Conservation (phyloP, 2,888 invertebrate species). For the Sphaerophoria taeniata region DNA sequence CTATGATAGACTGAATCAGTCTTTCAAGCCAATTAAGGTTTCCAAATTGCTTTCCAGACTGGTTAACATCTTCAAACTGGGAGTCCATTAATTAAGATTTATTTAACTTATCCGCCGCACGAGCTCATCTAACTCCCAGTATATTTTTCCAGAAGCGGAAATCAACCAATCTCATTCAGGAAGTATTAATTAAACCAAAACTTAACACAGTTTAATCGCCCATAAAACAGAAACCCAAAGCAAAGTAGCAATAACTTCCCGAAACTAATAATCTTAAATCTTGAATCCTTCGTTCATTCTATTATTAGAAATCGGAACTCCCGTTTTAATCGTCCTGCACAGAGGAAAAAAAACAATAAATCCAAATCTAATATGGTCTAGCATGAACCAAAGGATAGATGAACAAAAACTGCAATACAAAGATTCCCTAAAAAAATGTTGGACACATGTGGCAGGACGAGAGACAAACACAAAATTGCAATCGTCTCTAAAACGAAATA, state of each 20-base stretch:
- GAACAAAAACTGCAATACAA: neutral
- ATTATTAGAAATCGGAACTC: constrained; percentile 1
- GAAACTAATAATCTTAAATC: constrained; percentile 33
- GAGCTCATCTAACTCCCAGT: neutral
- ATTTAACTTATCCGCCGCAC: neutral
- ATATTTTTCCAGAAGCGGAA: constrained; percentile 13
- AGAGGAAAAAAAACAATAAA: constrained; percentile 54
- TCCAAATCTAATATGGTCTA: constrained; percentile 55
- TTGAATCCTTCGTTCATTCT: neutral
- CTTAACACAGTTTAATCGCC: neutral
- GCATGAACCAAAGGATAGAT: constrained; percentile 38
- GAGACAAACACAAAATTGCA: neutral
- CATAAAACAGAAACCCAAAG: neutral
- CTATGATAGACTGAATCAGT: too few species aligned
- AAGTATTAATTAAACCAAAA: constrained; percentile 26
- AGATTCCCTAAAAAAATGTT: neutral
- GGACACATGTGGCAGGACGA: constrained; percentile 31
- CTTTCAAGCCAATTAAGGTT: too few species aligned
- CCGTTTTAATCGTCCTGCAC: constrained; percentile 34
- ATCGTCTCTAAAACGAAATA: constrained; percentile 17
- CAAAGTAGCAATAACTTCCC: constrained; percentile 10
- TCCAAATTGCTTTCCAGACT: too few species aligned
- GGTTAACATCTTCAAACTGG: too few species aligned
- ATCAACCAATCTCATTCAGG: constrained; percentile 4
- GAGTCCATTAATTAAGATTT: neutral